These are phyloP conservation scores for Miichthys miiuy DNA, from an alignment of 2,797 vertebrate genomes.

Conservation along the genomic window DNA sequence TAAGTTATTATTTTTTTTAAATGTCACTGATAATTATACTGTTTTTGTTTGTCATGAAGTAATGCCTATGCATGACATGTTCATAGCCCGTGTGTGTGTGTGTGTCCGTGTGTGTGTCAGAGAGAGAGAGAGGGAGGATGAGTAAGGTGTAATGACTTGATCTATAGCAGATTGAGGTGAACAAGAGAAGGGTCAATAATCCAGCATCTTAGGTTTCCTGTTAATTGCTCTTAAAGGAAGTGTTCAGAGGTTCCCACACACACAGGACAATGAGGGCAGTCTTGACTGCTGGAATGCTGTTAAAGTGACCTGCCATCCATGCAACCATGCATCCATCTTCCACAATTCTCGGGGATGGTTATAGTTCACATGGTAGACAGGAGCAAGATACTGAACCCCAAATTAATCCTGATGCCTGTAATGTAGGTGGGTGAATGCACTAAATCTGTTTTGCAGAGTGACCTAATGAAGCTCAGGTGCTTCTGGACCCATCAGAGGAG, in stretches of 20 bases:
- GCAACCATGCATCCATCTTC: constrained; percentile 46
- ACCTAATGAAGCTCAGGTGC: no score
- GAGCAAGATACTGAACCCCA: no score
- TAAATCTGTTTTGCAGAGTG: no score
- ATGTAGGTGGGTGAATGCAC: no score
- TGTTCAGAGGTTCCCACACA: constrained; percentile 91
- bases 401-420: background rate
- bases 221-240: constrained; percentile 88
- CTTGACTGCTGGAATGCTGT: constrained; percentile 85
- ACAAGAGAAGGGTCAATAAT: constrained; percentile 81
- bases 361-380: no score
- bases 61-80: background rate
- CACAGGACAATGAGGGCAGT: constrained; percentile 86
- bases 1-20: no score
- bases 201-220: constrained; percentile 83
- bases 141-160: constrained; percentile 51
- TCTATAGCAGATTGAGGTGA: constrained; percentile 72
- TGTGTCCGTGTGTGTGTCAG: constrained; percentile 25
- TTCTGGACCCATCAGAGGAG: no score
- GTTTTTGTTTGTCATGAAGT: background rate
- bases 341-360: background rate
- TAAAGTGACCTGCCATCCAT: constrained; percentile 61
- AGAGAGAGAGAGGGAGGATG: constrained; percentile 35
- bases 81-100: background rate
- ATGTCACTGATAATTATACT: background rate